phyloP scores from a whole-genome alignment of 2,888 invertebrate genomes.

The Entomobrya multifasciata region DNA sequence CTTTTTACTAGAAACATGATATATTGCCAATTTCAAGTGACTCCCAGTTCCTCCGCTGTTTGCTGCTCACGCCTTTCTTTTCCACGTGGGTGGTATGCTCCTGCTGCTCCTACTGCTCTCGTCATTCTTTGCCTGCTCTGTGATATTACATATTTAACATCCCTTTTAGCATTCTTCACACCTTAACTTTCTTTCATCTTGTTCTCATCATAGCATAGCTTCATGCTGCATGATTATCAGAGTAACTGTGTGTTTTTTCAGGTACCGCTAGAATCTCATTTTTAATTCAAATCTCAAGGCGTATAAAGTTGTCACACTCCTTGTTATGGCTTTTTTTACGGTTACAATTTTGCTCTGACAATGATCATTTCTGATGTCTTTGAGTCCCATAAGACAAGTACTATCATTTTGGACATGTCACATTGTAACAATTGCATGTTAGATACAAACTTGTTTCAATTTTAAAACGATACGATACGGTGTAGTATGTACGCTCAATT shows the following conservation, averaged over 20 bases:
- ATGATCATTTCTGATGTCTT: background rate
- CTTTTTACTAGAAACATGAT: slow-evolving; percentile 30
- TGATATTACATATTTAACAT: no score
- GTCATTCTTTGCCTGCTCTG: no score
- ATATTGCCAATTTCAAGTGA: slow-evolving; percentile 24
- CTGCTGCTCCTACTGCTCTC: no score
- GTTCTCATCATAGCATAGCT: no score
- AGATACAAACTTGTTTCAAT: no score
- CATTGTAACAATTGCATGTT: background rate
- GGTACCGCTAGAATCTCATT: slow-evolving; percentile 16
- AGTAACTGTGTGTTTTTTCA: no score
- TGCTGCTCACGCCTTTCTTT: no score
- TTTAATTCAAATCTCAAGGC: slow-evolving; percentile 29
- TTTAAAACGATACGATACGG: no score
- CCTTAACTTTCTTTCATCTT: no score
- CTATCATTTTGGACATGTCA: background rate
- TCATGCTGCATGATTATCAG: no score
- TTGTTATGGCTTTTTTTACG: background rate
- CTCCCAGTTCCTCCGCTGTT: background rate
- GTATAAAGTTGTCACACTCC: background rate
- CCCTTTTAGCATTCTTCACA: no score
- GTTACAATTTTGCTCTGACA: background rate
- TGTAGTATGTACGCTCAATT: no score
- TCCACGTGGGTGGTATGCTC: slow-evolving; percentile 24
- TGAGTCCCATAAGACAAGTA: background rate